Evolutionary conservation across 2,797 vertebrate species (phyloP), one percentile per base, ranked within the genome.

Genomic region (Luscinia megarhynchos): DNA sequence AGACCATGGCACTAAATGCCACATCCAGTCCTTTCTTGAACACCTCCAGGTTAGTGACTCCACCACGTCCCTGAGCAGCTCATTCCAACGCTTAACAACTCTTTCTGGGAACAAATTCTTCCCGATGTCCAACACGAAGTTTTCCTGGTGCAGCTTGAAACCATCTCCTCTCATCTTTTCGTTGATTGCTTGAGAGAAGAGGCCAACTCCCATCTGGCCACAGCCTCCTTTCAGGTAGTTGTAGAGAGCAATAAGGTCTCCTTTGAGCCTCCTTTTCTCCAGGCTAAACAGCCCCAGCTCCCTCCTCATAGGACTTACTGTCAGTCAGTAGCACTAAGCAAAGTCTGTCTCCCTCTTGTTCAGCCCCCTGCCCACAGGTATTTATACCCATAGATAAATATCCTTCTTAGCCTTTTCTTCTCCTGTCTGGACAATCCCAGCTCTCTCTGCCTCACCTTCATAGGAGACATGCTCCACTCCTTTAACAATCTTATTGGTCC

Each of bases 121-220:
- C 40, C 13, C 38, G 27, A 36, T 29, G 46, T 59, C 26, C 40
- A 36, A 0, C 26, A 19, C 9, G 22, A 78, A 78, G 15, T 30
- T 46, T 40, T 40, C 9, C 36, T 43, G 34, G 21, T 41, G 11
- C 26, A 81, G 34, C 30, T 36, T 43, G 55, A 48, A 48, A 27
- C 26, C 19, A 17, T 48, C 46, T 61, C 18, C 27, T 82, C 34
- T 61, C 10, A 41, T 17, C 15, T 11, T 66, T 30, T 66, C 0
- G 0, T 29, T 59, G 5, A 34, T 3, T 53, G 30, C 41, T 6
- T 24, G 34, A 34, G 32, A 67, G 54, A 54, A 78, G 46, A 67
- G 46, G 5, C 11, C 0, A 3, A 29, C 6, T 2, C 30, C 20
- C 0, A 0, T 20, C 8, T 6, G 26, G 9, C 13, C 48, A 24